phyloP scores from a whole-genome alignment of 2,113 vertebrate genomes.

The Menura novaehollandiae region DNA sequence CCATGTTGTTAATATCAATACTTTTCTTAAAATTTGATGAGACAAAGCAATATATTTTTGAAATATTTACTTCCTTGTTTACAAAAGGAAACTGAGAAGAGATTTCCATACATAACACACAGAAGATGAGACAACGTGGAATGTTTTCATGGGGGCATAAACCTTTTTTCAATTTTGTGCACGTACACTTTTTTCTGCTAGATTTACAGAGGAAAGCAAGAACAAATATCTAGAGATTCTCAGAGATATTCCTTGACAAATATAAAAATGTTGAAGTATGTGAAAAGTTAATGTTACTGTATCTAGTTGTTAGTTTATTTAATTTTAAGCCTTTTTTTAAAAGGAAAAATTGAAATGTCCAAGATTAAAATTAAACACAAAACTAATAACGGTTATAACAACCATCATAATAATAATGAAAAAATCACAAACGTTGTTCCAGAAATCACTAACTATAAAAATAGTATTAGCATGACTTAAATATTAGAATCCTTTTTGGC shows the following conservation, averaged over 20 bases:
- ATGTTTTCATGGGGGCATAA: neutral
- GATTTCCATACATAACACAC: neutral
- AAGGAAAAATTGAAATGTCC: neutral
- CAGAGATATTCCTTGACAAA: neutral
- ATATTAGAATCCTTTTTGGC: neutral
- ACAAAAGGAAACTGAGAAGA: neutral
- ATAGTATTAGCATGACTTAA: neutral
- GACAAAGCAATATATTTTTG: neutral
- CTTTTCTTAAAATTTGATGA: neutral
- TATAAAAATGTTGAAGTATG: neutral
- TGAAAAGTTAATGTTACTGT: neutral
- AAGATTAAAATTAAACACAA: neutral
- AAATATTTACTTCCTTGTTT: neutral
- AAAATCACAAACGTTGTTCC: neutral
- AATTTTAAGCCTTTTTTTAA: neutral
- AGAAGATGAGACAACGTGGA: neutral
- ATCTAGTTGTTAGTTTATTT: neutral
- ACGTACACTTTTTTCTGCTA: neutral
- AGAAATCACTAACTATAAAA: neutral
- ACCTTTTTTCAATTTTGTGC: neutral
- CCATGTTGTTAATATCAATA: neutral
- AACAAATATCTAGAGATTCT: neutral
- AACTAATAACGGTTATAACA: neutral
- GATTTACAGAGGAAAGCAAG: neutral
- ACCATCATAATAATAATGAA: neutral